These are phyloP conservation scores for Trachelus stipa DNA, from an alignment of 2,888 invertebrate species.

Conservation along the genomic window DNA sequence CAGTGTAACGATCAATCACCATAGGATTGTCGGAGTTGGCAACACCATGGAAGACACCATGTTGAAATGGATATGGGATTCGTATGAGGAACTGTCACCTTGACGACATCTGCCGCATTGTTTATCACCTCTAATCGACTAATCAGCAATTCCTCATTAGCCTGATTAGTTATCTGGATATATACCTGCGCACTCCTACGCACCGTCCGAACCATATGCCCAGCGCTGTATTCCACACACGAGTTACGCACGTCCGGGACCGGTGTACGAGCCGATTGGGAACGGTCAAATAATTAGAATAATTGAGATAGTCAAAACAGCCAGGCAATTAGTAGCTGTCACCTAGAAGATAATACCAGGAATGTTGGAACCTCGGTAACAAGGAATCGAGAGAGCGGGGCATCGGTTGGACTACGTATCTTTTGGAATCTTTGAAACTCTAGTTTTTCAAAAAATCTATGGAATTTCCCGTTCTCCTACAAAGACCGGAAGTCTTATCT, in stretches of 20 bases:
- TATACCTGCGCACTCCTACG: not conserved
- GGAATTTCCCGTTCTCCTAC: not conserved
- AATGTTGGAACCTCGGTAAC: conserved; percentile 3
- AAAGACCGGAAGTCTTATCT: not conserved
- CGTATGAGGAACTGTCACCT: not conserved
- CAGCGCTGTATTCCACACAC: not conserved
- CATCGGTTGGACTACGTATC: not conserved
- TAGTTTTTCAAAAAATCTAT: not conserved
- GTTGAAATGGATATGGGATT: not conserved
- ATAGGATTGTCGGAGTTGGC: not conserved
- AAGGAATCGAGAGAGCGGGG: not conserved
- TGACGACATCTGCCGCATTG: not conserved
- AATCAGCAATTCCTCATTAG: not conserved
- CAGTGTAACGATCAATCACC: not conserved
- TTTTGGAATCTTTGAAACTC: not conserved
- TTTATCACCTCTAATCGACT: not conserved
- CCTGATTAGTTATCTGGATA: not conserved
- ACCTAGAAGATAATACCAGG: conserved; percentile 28
- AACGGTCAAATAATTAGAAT: conserved; percentile 45
- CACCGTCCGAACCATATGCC: not conserved
- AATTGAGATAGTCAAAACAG: conserved; percentile 41
- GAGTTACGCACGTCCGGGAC: not conserved
- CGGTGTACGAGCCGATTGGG: conserved; percentile 31
- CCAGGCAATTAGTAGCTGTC: conserved; percentile 38
- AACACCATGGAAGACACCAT: not conserved